phyloP scores from a whole-genome alignment of 2,888 invertebrate genomes.

The Hyposoter didymator region DNA sequence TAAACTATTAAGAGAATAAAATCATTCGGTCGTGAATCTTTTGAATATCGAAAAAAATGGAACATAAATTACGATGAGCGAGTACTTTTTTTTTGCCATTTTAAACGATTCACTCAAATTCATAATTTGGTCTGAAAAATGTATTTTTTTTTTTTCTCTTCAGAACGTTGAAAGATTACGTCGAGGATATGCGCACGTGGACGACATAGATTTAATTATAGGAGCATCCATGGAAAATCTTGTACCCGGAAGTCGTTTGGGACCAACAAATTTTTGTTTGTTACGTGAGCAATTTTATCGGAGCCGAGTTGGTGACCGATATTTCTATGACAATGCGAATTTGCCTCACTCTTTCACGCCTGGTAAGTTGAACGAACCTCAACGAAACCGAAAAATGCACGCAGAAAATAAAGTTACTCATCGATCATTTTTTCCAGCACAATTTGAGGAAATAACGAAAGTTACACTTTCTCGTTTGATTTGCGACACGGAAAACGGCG shows the following conservation, averaged over 20 bases:
- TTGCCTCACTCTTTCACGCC: slow-evolving; percentile 78
- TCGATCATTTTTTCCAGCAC: slow-evolving; percentile 75
- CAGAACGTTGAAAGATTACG: slow-evolving; percentile 81
- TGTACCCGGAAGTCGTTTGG: slow-evolving; percentile 84
- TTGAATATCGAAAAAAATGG: not conserved
- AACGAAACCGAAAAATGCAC: not conserved
- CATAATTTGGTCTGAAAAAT: not conserved
- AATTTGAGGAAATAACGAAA: slow-evolving; percentile 83
- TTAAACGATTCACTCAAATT: not conserved
- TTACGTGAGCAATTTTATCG: slow-evolving; percentile 85
- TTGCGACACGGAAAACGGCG: slow-evolving; percentile 83
- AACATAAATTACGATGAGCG: not conserved
- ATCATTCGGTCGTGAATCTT: not conserved
- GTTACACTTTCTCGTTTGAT: slow-evolving; percentile 82
- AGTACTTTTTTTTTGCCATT: not conserved
- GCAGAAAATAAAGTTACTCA: slow-evolving; percentile 8
- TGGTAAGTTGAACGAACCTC: slow-evolving; percentile 70
- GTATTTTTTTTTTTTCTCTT: slow-evolving; percentile 44
- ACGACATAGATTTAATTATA: slow-evolving; percentile 86
- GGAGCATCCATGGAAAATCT: slow-evolving; percentile 85
- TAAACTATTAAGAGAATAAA: not conserved
- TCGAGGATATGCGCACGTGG: slow-evolving; percentile 82
- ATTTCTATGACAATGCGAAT: slow-evolving; percentile 84
- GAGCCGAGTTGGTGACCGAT: slow-evolving; percentile 85
- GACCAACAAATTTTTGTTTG: slow-evolving; percentile 86